Percentiles rank a stretch among this genome's conserved stretches.
These are phyloP conservation scores for Tortrix viridana DNA, from an alignment of 2,888 invertebrate species.

Conservation along the genomic window DNA sequence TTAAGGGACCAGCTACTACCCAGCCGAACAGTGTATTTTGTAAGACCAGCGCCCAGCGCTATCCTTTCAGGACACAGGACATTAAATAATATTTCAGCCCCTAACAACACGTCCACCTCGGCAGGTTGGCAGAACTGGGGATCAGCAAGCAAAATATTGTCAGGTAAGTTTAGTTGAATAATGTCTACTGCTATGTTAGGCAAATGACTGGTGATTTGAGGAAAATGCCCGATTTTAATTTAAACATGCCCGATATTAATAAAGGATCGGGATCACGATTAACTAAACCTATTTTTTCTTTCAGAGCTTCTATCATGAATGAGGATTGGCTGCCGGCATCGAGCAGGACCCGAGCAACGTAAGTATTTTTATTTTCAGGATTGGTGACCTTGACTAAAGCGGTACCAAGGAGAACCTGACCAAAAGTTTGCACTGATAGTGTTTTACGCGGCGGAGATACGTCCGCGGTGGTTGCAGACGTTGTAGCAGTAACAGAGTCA, in stretches of 20 bases:
- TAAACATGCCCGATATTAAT: not conserved
- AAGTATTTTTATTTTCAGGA: not conserved
- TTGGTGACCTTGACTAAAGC: not conserved
- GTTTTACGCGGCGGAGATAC: not conserved
- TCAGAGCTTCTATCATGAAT: not conserved
- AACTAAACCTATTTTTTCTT: not conserved
- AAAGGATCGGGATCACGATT: not conserved
- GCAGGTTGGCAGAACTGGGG: not conserved
- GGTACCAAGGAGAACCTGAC: not conserved
- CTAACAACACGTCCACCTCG: not conserved
- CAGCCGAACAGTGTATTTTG: not conserved
- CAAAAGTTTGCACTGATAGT: not conserved
- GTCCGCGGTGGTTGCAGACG: not conserved
- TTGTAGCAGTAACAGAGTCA: no score
- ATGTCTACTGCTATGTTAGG: not conserved
- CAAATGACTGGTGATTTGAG: not conserved
- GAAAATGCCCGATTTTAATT: not conserved
- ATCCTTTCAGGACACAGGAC: not conserved
- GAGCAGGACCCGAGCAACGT: not conserved
- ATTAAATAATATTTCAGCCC: not conserved
- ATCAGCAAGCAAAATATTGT: not conserved
- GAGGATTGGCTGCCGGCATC: not conserved
- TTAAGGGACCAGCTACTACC: not conserved
- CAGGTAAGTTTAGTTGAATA: not conserved
- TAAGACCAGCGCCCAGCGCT: not conserved